phyloP scores from a whole-genome alignment of 92 coral and sea anemone genomes.

The Actinernus sp. region DNA sequence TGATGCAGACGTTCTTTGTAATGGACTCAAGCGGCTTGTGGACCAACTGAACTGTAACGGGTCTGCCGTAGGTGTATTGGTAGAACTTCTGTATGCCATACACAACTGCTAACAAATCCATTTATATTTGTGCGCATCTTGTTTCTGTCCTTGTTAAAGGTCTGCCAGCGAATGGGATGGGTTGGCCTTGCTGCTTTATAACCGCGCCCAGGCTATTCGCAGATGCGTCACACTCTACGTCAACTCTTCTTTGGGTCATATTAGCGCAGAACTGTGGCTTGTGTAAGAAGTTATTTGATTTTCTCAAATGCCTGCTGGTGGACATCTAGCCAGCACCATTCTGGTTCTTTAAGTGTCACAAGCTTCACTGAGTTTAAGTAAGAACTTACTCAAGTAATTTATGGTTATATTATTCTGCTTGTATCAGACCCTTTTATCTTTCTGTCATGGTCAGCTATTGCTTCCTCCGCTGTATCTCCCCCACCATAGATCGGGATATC shows the following conservation, averaged over 20 bases:
- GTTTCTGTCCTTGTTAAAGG: not conserved
- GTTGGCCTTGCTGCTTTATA: not conserved
- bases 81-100: not conserved
- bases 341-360: not conserved
- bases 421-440: too few relatives aligned
- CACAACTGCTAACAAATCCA: slow-evolving; percentile 7
- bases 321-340: slow-evolving; percentile 1
- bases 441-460: too few relatives aligned
- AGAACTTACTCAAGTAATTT: slow-evolving; percentile 14
- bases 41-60: not conserved
- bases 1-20: not conserved
- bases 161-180: slow-evolving; percentile 8
- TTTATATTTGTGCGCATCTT: slow-evolving; percentile 2
- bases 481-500: too few relatives aligned
- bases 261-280: not conserved
- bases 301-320: not conserved
- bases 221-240: not conserved
- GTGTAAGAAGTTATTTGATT: not conserved
- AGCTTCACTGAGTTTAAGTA: slow-evolving; percentile 18
- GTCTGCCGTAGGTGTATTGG: slow-evolving; percentile 6
- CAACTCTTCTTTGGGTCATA: too few relatives aligned
- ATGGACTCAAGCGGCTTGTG: slow-evolving; percentile 19
- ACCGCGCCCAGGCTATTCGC: slow-evolving; percentile 11
- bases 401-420: too few relatives aligned
- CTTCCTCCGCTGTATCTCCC: too few relatives aligned